Evolutionary conservation across 2,113 vertebrate genomes (phyloP).

Genomic region (Mus spicilegus): DNA sequence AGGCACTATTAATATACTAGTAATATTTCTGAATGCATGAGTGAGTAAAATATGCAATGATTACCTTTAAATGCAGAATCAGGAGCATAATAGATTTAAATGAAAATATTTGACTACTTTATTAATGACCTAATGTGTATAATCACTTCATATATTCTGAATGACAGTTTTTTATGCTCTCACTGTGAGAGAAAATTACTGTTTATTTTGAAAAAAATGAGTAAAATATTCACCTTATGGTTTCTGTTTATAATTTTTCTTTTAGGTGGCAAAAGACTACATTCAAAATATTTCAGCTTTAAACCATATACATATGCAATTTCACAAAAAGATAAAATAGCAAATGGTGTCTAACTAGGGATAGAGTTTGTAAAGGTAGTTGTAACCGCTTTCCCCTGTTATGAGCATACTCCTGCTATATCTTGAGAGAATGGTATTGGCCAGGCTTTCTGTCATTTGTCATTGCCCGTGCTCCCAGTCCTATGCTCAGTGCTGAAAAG

Average conservation of each 20-base stretch:
- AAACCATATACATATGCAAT: neutral
- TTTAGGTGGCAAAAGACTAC: neutral
- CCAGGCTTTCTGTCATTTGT: neutral
- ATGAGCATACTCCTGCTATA: neutral
- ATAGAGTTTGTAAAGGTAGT: neutral
- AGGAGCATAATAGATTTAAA: constrained; percentile 23
- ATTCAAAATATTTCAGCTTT: constrained; percentile 61
- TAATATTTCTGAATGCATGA: constrained; percentile 27
- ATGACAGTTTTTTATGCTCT: constrained; percentile 7
- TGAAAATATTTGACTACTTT: constrained; percentile 34
- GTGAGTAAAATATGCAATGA: neutral
- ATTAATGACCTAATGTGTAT: constrained; percentile 39
- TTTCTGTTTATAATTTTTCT: constrained; percentile 30
- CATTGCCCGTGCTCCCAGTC: neutral
- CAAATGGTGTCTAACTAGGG: neutral
- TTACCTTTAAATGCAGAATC: constrained; percentile 14
- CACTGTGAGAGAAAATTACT: constrained; percentile 29
- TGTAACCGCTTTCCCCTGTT: neutral
- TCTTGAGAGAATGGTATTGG: neutral
- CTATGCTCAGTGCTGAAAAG: neutral
- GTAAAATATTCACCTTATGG: neutral
- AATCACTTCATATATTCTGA: constrained; percentile 65
- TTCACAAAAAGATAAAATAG: neutral
- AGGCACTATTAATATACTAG: neutral
- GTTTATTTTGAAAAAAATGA: neutral